A percentile compares a stretch with the other conserved stretches of the same genome.
These are phyloP conservation scores for Papilio aristodemus DNA, from an alignment of 1,140 invertebrate genomes.

Conservation along the genomic window DNA sequence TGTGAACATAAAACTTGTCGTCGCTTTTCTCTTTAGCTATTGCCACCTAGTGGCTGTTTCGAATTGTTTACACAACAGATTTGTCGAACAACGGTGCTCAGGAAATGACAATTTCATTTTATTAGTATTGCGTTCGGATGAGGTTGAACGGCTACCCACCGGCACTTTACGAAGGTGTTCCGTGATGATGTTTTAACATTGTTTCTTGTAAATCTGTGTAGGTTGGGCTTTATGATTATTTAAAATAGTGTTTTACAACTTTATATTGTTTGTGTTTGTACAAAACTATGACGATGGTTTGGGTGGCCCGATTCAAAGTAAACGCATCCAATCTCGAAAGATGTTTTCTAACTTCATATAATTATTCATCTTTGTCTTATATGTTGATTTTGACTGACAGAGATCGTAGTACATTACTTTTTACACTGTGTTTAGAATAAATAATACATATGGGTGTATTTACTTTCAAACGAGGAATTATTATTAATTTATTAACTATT, in stretches of 20 bases:
- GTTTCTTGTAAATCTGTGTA: conserved; percentile 17
- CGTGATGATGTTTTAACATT: conserved; percentile 17
- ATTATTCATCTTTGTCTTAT: too few relatives aligned
- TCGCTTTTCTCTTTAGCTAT: background rate
- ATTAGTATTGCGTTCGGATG: conserved; percentile 28
- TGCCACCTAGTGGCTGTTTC: background rate
- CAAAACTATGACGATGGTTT: background rate
- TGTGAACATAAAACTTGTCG: conserved; percentile 18
- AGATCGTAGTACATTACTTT: too few relatives aligned
- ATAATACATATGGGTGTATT: too few relatives aligned
- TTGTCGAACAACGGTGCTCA: conserved; percentile 12
- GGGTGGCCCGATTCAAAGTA: background rate
- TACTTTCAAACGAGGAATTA: too few relatives aligned
- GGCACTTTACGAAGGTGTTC: background rate
- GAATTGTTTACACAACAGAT: conserved; percentile 31
- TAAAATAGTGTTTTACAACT: background rate
- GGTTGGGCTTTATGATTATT: background rate
- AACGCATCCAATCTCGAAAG: background rate
- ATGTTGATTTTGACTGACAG: too few relatives aligned
- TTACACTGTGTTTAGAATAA: too few relatives aligned
- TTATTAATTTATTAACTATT: too few relatives aligned
- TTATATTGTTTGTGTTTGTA: background rate
- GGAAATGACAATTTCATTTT: conserved; percentile 33
- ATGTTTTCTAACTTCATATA: background rate
- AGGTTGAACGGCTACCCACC: conserved; percentile 15